Evolutionary conservation across 2,888 invertebrate species (phyloP).

Genomic region (Anaspis maculata): DNA sequence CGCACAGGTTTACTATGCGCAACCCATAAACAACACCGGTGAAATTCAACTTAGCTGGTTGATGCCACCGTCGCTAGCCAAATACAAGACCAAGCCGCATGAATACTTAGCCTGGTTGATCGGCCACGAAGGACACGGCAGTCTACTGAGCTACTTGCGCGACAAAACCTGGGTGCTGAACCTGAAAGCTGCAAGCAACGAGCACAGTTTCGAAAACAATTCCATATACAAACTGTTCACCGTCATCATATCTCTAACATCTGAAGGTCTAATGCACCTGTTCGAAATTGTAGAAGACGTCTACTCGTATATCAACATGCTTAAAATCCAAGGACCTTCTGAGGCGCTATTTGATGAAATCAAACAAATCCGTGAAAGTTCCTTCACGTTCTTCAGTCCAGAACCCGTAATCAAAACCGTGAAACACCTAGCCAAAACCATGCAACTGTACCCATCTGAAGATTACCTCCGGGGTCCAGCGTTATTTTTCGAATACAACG

Average conservation of each 20-base stretch:
- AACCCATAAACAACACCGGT: conserved; percentile 42
- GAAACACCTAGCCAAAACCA: not conserved
- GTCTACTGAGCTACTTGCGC: conserved; percentile 67
- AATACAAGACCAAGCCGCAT: conserved; percentile 70
- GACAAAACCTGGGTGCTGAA: no score
- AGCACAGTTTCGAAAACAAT: no score
- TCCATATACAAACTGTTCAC: not conserved
- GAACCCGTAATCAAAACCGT: not conserved
- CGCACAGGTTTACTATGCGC: conserved; percentile 62
- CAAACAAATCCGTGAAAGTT: not conserved
- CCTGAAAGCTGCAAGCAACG: no score
- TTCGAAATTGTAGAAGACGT: not conserved
- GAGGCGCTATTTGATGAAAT: not conserved
- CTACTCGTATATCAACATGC: not conserved
- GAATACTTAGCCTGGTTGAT: conserved; percentile 71
- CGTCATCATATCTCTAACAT: not conserved
- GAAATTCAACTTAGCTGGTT: conserved; percentile 56
- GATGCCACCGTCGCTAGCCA: conserved; percentile 51
- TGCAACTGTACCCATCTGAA: not conserved
- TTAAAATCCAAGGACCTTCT: not conserved
- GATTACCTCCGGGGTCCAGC: not conserved
- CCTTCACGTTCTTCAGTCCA: not conserved
- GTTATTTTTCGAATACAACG: not conserved
- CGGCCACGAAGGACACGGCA: conserved; percentile 80
- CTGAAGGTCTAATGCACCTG: not conserved